Base-by-base conservation (phyloP, 2,888 invertebrate genomes). In the Parelbella ahira region DNA sequence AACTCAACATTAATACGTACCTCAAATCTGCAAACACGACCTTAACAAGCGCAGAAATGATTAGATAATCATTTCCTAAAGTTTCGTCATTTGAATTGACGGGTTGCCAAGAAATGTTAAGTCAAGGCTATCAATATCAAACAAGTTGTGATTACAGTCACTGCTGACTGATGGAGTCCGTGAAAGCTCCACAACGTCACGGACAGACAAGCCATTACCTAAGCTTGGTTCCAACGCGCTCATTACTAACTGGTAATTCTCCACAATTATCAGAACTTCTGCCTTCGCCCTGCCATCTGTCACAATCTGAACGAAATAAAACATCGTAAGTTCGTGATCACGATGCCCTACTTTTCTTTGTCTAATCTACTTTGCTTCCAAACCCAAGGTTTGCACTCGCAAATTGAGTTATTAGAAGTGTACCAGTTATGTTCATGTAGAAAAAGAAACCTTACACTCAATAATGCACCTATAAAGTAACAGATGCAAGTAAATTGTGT, bases 231-330 rank as follows among this genome's bases (percentile, higher is more conserved):
- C n/a, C n/a, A n/a, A n/a, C n/a, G n/a, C n/a, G n/a, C n/a, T 20
- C 20, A 33, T 33, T 23, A 8, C 21, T 23, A 23, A 13, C 21
- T 11, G 9, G 33, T 11, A 33, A 33, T 33, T 13, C 15, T 28
- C 28, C 33, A 20, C 33, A 33, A 33, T 33, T 33, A 33, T 9
- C 28, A 12, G 21, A 33, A 20, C 21, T 21, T 33, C 33, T 34
- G 33, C 33, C 33, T 30, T 15, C 7, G 23, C 21, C 32, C 33
- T 34, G 7, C 32, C 18, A 33, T 33, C 33, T n/a, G n/a, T n/a
- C n/a, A 34, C 33, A 23, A 33, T 12, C 11, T 7, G 19, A 7
- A 1, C 6, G 6, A 9, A 18, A 29, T 29, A 29, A 15, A 29
- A 29, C 15, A 15, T 15, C 28, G n/a, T 6, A 15, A 8, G 15